These are phyloP conservation scores for Microtus richardsoni DNA, from an alignment of 2,113 vertebrate species.

Conservation along the genomic window DNA sequence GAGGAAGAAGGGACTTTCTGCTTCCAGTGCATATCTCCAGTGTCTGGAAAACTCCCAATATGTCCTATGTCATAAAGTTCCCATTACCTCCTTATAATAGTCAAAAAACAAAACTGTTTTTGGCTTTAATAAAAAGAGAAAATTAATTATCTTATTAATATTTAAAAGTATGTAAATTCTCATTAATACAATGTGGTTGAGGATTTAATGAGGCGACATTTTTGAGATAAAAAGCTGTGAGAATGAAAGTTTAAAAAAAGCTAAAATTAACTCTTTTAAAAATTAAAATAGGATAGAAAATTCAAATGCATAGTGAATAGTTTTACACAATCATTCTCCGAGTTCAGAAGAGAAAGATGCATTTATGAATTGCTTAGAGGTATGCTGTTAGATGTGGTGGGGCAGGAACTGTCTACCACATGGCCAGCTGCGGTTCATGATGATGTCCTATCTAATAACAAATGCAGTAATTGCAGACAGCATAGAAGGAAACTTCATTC, in stretches of 20 bases:
- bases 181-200: neutral
- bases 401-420: too few species aligned
- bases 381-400: neutral
- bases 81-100: neutral
- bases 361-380: neutral
- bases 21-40: neutral
- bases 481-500: neutral
- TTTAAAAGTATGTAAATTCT: slow-evolving; percentile 13
- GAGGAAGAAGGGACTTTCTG: neutral
- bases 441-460: neutral
- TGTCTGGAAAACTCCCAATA: neutral
- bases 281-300: slow-evolving; percentile 7
- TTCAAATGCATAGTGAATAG: neutral
- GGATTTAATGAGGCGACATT: neutral
- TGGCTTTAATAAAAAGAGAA: neutral
- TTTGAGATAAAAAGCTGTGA: neutral
- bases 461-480: neutral
- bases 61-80: neutral
- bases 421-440: neutral
- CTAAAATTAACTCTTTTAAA: neutral
- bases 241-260: slow-evolving; percentile 3
- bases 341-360: neutral
- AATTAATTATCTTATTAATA: neutral
- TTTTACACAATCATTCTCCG: neutral
- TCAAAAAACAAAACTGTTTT: neutral